Conservation (phyloP, 2,888 invertebrate species). For the Spilarctia lutea region DNA sequence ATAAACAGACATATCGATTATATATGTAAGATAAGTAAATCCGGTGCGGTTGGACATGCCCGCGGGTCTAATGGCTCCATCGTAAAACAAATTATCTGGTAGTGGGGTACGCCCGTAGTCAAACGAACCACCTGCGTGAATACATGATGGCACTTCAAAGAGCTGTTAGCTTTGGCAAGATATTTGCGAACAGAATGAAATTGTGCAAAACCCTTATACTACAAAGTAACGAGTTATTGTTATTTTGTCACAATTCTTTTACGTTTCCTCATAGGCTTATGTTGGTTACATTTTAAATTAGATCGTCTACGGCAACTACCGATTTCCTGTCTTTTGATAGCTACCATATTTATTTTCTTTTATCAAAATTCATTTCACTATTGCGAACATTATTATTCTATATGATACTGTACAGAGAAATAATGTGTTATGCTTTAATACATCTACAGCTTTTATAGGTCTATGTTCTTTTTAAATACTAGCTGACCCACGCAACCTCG, state of each 20-base stretch:
- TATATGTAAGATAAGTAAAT: conserved; percentile 10
- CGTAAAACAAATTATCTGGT: conserved; percentile 45
- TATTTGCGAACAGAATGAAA: conserved; percentile 23
- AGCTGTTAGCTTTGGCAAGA: conserved; percentile 38
- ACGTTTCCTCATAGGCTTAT: neutral
- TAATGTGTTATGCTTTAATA: no score
- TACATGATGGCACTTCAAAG: conserved; percentile 52
- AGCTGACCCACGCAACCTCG: no score
- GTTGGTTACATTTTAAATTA: neutral
- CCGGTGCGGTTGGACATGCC: neutral
- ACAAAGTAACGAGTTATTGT: conserved; percentile 8
- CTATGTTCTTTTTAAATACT: no score
- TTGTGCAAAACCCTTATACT: conserved; percentile 7
- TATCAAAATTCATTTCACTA: no score
- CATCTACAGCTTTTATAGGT: no score
- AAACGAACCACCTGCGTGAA: conserved; percentile 47
- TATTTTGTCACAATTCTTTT: conserved; percentile 4
- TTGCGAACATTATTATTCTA: no score
- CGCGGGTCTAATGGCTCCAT: conserved; percentile 26
- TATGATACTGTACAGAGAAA: no score
- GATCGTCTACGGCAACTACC: neutral
- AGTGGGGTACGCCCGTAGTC: conserved; percentile 37
- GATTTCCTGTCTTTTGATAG: neutral
- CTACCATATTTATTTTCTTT: neutral
- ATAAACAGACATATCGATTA: neutral